Evolutionary conservation across 2,113 vertebrate genomes (phyloP).

Genomic region (Osmerus mordax): DNA sequence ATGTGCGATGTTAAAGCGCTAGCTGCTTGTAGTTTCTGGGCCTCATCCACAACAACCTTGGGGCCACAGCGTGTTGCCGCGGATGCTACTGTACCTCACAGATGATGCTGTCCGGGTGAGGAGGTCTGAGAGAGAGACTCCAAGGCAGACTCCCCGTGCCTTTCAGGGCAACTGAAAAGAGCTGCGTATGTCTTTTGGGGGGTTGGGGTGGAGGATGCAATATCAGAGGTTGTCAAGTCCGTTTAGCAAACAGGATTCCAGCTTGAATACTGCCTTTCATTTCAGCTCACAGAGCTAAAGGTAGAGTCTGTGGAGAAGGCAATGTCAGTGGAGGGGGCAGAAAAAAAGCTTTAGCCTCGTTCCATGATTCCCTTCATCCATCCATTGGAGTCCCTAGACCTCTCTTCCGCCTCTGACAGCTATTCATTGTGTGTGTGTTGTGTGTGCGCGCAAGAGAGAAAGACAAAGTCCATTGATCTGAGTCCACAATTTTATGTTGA

Average conservation of each 20-base stretch:
- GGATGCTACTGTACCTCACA: background rate
- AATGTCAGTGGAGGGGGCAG: constrained; percentile 30
- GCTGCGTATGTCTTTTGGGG: constrained; percentile 26
- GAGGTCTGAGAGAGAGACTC: constrained; percentile 8
- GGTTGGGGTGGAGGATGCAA: constrained; percentile 38
- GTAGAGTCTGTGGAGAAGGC: constrained; percentile 47
- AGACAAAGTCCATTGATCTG: no score
- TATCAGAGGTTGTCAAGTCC: constrained; percentile 61
- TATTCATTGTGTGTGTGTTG: background rate
- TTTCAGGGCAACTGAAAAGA: constrained; percentile 27
- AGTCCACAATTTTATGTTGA: no score
- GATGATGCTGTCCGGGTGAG: background rate
- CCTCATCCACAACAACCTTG: constrained; percentile 1
- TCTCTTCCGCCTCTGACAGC: background rate
- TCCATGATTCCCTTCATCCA: constrained; percentile 43
- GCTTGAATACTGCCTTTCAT: constrained; percentile 55
- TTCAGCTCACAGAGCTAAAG: constrained; percentile 48
- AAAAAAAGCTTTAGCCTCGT: constrained; percentile 42
- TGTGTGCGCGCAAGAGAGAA: no score
- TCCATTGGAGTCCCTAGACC: constrained; percentile 27
- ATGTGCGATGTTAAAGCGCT: background rate
- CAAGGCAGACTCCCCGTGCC: constrained; percentile 2
- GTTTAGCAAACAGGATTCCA: constrained; percentile 57
- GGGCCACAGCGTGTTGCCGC: background rate
- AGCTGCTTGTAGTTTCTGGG: background rate